Evolutionary conservation across 2,888 invertebrate genomes (phyloP), one percentile per base, ranked within the genome.

Genomic region (Chrysodeixis includens): DNA sequence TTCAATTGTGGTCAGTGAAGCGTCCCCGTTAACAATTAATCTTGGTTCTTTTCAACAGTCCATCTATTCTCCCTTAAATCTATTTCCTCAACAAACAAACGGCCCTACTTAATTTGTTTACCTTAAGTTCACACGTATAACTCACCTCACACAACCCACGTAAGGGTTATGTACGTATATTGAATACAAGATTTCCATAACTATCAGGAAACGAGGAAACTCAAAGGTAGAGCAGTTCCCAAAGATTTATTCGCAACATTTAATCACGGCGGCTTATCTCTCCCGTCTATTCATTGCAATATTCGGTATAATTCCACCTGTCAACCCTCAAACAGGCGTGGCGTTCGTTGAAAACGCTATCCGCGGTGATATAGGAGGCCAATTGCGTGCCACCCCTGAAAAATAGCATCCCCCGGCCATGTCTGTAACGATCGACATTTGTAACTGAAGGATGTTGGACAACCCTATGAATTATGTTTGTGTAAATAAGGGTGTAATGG

Each of bases 291-390:
- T 76, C 69, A 73, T 81, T 82, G 81, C 76, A 78, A 77, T 82
- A 82, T 84, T 82, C 78, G 82, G 81, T 82, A 83, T 83, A 82
- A 83, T 86, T 84, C 76, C 63, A 83, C 81, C 81, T 84, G 83
- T 86, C 87, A 76, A 71, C 74, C 70, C 64, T 73, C 78, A 75
- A 80, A 81, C 73, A 79, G 79, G 66, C 76, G 73, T 79, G 66
- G 74, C 78, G 79, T 83, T 69, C 73, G 84, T 75, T 83, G 80
- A 83, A 84, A 87, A 81, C 74, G 78, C 78, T 80, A 82, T 81
- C 66, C 68, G 58, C 5, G 60, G 63, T 86, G 87, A 87, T 82
- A 86, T 85, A 88, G 80, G 78, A 78, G 57, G 40, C 58, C 71
- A 65, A 82, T 85, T 83, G 82, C 76, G 74, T 74, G 69, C 66